These are phyloP conservation scores for Todiramphus chloris DNA, from an alignment of 2,113 vertebrate species.

Conservation along the genomic window DNA sequence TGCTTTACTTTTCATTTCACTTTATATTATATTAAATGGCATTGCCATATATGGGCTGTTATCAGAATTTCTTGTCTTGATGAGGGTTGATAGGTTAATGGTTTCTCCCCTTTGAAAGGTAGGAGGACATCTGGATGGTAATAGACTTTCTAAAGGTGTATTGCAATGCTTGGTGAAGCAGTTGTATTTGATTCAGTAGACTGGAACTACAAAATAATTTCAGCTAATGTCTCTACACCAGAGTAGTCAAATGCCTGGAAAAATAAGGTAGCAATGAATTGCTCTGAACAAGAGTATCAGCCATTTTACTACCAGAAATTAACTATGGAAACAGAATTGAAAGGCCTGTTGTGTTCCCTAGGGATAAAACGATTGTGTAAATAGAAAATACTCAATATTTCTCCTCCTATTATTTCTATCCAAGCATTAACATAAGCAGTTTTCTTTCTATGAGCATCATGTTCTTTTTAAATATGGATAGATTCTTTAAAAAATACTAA, in stretches of 20 bases:
- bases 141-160: conserved; percentile 78
- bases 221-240: conserved; percentile 14
- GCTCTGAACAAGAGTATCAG: neutral
- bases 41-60: conserved; percentile 12
- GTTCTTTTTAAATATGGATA: neutral
- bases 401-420: neutral
- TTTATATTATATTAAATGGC: conserved; percentile 24
- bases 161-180: conserved; percentile 20
- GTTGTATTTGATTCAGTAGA: conserved; percentile 46
- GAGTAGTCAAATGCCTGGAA: conserved; percentile 39
- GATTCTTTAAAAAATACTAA: neutral
- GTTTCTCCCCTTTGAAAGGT: conserved; percentile 42
- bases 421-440: neutral
- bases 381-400: neutral
- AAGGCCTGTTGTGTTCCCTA: neutral
- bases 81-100: conserved; percentile 45
- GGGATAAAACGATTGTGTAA: neutral
- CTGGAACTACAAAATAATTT: conserved; percentile 51
- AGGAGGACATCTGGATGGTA: conserved; percentile 79
- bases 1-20: conserved; percentile 51
- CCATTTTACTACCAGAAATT: conserved; percentile 34
- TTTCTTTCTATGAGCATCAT: neutral
- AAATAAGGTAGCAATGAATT: conserved; percentile 30
- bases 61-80: conserved; percentile 28
- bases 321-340: conserved; percentile 12